Percentiles rank a stretch among this genome's conserved stretches.
phyloP scores from a whole-genome alignment of 2,888 invertebrate species.

The Malthinus flaveolus region DNA sequence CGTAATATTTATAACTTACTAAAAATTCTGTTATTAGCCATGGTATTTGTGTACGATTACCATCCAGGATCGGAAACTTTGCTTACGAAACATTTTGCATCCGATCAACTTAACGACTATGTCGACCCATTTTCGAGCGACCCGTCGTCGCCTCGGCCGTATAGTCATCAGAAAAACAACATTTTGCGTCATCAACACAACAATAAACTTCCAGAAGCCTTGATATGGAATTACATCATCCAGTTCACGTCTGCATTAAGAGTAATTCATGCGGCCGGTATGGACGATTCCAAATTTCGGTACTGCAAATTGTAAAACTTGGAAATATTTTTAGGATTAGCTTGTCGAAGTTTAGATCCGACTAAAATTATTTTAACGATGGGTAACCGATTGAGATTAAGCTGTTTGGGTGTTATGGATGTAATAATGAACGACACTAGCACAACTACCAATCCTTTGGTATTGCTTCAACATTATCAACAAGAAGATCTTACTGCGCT shows the following conservation, averaged over 20 bases:
- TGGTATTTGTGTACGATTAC: conserved; percentile 96
- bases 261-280: conserved; percentile 75
- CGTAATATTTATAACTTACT: conserved; percentile 5
- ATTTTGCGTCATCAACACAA: conserved; percentile 76
- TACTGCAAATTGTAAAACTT: conserved; percentile 56
- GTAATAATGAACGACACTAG: conserved; percentile 76
- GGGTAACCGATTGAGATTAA: conserved; percentile 69
- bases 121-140: conserved; percentile 82
- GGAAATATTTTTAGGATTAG: conserved; percentile 60
- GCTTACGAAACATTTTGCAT: conserved; percentile 80
- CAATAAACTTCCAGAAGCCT: conserved; percentile 78
- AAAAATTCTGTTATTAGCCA: conserved; percentile 62
- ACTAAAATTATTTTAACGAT: conserved; percentile 77
- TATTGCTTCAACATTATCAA: conserved; percentile 71
- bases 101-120: conserved; percentile 66
- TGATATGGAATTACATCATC: conserved; percentile 94
- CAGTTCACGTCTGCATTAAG: conserved; percentile 93
- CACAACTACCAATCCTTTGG: conserved; percentile 61
- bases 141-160: conserved; percentile 77
- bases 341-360: conserved; percentile 85
- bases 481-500: conserved; percentile 92
- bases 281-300: conserved; percentile 54
- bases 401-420: conserved; percentile 80
- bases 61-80: conserved; percentile 90
- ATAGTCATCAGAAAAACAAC: conserved; percentile 82